Evolutionary conservation across 2,888 invertebrate genomes (phyloP).

Genomic region (Nesidiocoris tenuis): DNA sequence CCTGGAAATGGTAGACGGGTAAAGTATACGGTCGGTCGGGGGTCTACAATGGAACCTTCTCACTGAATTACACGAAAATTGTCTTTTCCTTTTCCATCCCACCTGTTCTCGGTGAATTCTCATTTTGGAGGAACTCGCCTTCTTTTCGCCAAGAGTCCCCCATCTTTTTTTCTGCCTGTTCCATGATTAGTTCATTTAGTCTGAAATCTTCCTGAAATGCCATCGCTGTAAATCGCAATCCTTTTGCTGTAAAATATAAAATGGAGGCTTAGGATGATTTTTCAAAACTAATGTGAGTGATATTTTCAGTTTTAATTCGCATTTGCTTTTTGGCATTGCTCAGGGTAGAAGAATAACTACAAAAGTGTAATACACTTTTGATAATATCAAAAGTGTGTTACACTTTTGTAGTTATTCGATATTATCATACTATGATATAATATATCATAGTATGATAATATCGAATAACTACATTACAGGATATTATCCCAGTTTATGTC

Average conservation of each 20-base stretch:
- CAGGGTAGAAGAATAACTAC: too few species aligned
- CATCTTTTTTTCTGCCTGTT: conserved; percentile 4
- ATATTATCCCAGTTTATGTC: too few species aligned
- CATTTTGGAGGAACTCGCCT: conserved; percentile 19
- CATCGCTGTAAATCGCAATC: neutral
- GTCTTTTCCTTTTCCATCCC: conserved; percentile 22
- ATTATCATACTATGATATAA: too few species aligned
- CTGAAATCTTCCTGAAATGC: neutral
- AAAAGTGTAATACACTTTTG: too few species aligned
- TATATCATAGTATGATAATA: too few species aligned
- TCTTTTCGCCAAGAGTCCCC: neutral
- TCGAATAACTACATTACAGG: too few species aligned
- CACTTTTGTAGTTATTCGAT: too few species aligned
- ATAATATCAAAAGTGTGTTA: too few species aligned
- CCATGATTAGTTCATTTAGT: conserved; percentile 10
- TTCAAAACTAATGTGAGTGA: too few species aligned
- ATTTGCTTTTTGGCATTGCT: too few species aligned
- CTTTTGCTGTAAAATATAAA: neutral
- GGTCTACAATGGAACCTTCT: neutral
- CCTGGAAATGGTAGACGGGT: conserved; percentile 7
- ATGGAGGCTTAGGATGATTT: too few species aligned
- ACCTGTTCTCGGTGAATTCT: conserved; percentile 31
- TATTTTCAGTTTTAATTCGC: too few species aligned
- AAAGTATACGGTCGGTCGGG: neutral
- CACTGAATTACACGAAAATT: conserved; percentile 37